Evolutionary conservation across 2,888 invertebrate species (phyloP).

Genomic region (Rhagium mordax): DNA sequence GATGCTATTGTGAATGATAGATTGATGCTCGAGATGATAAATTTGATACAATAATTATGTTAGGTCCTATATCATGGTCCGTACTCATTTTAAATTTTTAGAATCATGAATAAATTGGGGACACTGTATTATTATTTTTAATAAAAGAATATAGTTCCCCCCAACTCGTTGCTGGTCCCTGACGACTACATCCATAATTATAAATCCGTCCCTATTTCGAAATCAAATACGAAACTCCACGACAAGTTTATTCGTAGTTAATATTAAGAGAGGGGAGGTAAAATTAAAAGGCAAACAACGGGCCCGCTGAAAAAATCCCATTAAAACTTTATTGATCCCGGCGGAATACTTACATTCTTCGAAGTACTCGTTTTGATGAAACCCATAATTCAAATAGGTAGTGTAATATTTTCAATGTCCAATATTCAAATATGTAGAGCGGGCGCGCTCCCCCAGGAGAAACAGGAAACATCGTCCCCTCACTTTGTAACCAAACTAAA

Average conservation of each 20-base stretch:
- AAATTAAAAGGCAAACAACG: constrained; percentile 53
- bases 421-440: constrained; percentile 53
- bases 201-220: constrained; percentile 2
- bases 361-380: constrained; percentile 43
- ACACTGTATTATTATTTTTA: no score
- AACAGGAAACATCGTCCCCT: constrained; percentile 54
- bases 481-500: constrained; percentile 55
- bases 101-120: no score
- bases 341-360: constrained; percentile 39
- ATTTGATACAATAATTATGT: constrained; percentile 18
- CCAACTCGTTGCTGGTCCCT: no score
- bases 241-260: constrained; percentile 20
- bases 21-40: constrained; percentile 22
- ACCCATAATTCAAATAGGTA: constrained; percentile 46
- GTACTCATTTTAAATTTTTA: no score
- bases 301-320: constrained; percentile 50
- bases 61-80: constrained; percentile 4
- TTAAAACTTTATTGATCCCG: constrained; percentile 53
- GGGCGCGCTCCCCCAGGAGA: constrained; percentile 47
- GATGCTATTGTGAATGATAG: constrained; percentile 20
- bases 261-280: constrained; percentile 39
- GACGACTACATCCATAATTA: background rate
- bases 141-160: no score
- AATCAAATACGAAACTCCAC: constrained; percentile 8
- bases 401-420: constrained; percentile 49